phyloP scores from a whole-genome alignment of 2,797 vertebrate genomes.

The Centroberyx gerrardi region DNA sequence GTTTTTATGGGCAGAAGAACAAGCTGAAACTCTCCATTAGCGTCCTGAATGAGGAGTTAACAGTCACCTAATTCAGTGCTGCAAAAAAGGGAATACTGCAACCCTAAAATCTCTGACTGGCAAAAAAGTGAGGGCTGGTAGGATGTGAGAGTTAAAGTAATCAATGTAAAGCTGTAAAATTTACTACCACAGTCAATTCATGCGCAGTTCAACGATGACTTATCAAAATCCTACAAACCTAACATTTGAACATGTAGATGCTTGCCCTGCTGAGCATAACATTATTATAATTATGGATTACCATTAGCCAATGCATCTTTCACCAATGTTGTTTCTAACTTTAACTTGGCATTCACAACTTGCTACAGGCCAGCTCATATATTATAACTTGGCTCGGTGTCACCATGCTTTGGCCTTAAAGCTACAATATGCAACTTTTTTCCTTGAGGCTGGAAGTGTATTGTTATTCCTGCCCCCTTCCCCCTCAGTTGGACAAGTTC shows the following conservation, averaged over 20 bases:
- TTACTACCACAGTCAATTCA: no score
- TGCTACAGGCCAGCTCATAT: no score
- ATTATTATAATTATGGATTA: neutral
- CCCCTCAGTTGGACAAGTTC: conserved; percentile 11
- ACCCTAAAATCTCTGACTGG: no score
- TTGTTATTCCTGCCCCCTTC: neutral
- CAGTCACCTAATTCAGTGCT: no score
- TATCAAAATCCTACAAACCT: no score
- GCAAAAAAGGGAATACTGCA: no score
- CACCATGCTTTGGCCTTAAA: neutral
- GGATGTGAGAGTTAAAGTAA: no score
- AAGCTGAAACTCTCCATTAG: conserved; percentile 17
- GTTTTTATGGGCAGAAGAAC: conserved; percentile 24
- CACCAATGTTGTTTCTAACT: neutral
- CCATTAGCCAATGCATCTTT: neutral
- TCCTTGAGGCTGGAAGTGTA: neutral
- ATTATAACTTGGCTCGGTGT: neutral
- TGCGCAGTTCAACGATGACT: no score
- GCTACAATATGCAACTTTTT: neutral
- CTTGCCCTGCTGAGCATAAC: no score
- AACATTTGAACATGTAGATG: no score
- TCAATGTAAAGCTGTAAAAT: no score
- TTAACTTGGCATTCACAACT: conserved; percentile 1
- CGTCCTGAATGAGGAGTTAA: neutral
- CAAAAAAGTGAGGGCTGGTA: no score